phyloP scores from a whole-genome alignment of 2,113 vertebrate genomes.

The Labeo rohita region DNA sequence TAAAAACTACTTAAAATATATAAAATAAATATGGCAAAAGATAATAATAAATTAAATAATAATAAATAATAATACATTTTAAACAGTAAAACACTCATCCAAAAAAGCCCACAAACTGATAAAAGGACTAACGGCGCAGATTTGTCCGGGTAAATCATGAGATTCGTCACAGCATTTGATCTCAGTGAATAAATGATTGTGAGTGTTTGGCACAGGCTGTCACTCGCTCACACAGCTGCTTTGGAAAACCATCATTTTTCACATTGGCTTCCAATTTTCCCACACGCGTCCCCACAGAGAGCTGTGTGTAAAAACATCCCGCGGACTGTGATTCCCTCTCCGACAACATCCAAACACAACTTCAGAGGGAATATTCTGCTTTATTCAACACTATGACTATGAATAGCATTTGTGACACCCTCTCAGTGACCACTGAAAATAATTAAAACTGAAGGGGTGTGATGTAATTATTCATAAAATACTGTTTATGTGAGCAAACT shows the following conservation, averaged over 20 bases:
- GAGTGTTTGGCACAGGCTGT: too few relatives aligned
- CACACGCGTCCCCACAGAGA: background rate
- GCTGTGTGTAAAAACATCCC: background rate
- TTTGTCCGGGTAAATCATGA: background rate
- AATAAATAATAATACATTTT: background rate
- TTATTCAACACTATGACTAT: background rate
- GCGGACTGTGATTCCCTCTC: background rate
- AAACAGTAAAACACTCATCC: background rate
- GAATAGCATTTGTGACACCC: background rate
- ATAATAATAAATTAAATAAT: too few relatives aligned
- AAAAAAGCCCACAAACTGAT: background rate
- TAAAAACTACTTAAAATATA: background rate
- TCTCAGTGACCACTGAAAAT: background rate
- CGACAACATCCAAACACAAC: background rate
- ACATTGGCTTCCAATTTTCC: background rate
- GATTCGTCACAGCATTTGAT: background rate
- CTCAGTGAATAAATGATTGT: background rate
- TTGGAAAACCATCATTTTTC: background rate
- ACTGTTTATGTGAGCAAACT: background rate
- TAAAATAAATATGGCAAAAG: background rate
- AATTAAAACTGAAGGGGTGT: background rate
- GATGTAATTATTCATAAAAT: background rate
- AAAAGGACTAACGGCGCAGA: background rate
- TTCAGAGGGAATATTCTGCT: background rate
- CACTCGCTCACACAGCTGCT: background rate